These are phyloP conservation scores for Lamellibrachia columna DNA, from an alignment of 2,888 invertebrate genomes.

Conservation along the genomic window DNA sequence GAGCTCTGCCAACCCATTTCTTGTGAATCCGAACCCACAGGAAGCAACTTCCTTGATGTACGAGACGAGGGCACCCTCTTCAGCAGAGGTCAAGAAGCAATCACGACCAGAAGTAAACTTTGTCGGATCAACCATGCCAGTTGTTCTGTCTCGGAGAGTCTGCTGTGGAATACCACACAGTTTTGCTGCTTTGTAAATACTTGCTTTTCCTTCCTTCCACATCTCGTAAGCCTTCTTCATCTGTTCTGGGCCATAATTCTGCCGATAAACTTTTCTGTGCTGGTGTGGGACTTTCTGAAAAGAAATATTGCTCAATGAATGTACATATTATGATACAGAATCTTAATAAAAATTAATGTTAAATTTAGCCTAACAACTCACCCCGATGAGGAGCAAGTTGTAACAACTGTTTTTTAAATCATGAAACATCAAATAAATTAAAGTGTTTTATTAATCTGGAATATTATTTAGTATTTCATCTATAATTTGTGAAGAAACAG, in stretches of 20 bases:
- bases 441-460: no score
- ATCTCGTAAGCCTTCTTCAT: not conserved
- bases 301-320: not conserved
- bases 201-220: not conserved
- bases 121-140: not conserved
- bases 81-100: not conserved
- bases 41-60: not conserved
- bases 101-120: not conserved
- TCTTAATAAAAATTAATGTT: no score
- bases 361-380: no score
- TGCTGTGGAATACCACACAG: not conserved
- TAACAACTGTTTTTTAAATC: no score
- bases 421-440: no score
- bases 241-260: not conserved
- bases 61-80: not conserved
- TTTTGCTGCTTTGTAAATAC: slow-evolving; percentile 11
- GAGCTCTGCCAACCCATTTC: not conserved
- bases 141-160: not conserved
- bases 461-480: no score
- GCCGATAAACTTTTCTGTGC: not conserved
- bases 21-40: not conserved
- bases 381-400: no score
- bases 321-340: no score
- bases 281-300: not conserved
- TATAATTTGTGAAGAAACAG: no score